phyloP scores from a whole-genome alignment of 2,888 invertebrate genomes.

The Caenorhabditis sulstoni region DNA sequence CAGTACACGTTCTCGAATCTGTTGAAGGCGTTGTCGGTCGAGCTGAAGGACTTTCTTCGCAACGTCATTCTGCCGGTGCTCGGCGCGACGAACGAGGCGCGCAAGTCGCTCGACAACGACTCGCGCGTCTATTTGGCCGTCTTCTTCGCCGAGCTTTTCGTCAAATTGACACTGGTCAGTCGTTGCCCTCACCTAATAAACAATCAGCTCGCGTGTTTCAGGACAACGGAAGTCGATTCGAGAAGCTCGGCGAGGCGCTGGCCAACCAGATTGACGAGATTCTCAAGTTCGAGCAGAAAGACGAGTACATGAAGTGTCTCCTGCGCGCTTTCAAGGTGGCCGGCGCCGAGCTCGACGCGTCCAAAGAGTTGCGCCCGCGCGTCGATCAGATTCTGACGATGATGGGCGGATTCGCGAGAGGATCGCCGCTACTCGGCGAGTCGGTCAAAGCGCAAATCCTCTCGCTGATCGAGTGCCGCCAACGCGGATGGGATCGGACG shows the following conservation, averaged over 20 bases:
- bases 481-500: slow-evolving; percentile 59
- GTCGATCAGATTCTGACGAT: slow-evolving; percentile 55
- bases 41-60: slow-evolving; percentile 44
- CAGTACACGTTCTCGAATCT: slow-evolving; percentile 59
- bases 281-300: slow-evolving; percentile 36
- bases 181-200: too few relatives aligned
- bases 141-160: slow-evolving; percentile 48
- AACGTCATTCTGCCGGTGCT: slow-evolving; percentile 23
- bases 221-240: slow-evolving; percentile 50
- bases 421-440: slow-evolving; percentile 53
- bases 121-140: slow-evolving; percentile 38
- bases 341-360: slow-evolving; percentile 50
- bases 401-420: slow-evolving; percentile 58
- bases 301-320: slow-evolving; percentile 45
- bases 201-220: too few relatives aligned
- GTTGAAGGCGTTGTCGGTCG: slow-evolving; percentile 38
- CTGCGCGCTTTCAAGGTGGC: slow-evolving; percentile 47
- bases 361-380: slow-evolving; percentile 6
- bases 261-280: slow-evolving; percentile 50
- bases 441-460: slow-evolving; percentile 58
- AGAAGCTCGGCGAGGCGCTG: slow-evolving; percentile 33
- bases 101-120: slow-evolving; percentile 25
- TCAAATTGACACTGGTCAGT: slow-evolving; percentile 45
- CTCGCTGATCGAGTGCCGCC: slow-evolving; percentile 55
- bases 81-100: slow-evolving; percentile 14